Evolutionary conservation across 2,113 vertebrate species (phyloP).

Genomic region (Hemiscyllium ocellatum): DNA sequence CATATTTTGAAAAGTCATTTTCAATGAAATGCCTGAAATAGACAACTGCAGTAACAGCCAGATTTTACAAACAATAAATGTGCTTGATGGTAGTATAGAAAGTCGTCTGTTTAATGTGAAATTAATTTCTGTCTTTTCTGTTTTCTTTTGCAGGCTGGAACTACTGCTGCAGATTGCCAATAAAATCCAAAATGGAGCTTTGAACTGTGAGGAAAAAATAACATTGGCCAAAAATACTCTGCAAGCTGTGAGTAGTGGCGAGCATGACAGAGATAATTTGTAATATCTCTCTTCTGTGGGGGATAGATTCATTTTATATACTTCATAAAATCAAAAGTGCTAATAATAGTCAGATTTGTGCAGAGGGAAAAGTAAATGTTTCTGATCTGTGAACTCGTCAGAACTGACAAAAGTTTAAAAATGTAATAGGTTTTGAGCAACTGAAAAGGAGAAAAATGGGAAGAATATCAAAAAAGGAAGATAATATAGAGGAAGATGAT

Average conservation of each 20-base stretch:
- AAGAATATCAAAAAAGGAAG: no score
- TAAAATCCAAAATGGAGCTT: constrained; percentile 90
- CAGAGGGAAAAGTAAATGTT: not conserved
- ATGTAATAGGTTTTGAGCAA: not conserved
- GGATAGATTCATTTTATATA: not conserved
- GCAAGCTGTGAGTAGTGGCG: constrained; percentile 75
- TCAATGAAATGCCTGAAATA: not conserved
- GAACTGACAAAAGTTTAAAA: not conserved
- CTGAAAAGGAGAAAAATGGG: not conserved
- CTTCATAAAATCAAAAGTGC: not conserved
- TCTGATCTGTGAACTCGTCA: not conserved
- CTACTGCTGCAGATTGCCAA: constrained; percentile 89
- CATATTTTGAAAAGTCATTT: not conserved
- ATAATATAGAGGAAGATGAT: no score
- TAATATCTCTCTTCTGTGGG: not conserved
- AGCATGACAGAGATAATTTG: no score
- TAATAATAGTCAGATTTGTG: not conserved
- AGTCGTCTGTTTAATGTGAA: not conserved
- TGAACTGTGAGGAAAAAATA: constrained; percentile 94
- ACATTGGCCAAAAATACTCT: constrained; percentile 91
- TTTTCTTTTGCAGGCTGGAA: constrained; percentile 66
- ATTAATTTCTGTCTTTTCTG: not conserved
- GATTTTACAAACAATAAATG: not conserved
- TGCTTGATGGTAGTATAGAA: not conserved
- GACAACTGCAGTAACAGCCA: not conserved